phyloP scores from a whole-genome alignment of 2,888 invertebrate species.

The Lobophora halterata region DNA sequence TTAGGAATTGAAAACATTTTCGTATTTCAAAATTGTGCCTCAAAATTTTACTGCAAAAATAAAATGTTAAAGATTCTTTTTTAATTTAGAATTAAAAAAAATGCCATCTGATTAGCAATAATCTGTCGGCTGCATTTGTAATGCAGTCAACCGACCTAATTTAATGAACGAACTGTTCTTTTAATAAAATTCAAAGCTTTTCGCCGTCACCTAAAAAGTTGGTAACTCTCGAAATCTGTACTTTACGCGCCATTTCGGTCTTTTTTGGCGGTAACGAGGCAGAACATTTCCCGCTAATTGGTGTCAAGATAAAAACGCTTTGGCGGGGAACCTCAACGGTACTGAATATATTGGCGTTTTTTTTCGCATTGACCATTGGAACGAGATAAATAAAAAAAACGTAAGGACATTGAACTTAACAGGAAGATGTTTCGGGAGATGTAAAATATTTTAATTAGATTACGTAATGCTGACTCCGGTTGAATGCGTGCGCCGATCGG shows the following conservation, averaged over 20 bases:
- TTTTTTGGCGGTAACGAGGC: slow-evolving; percentile 20
- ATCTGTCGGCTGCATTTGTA: too few species aligned
- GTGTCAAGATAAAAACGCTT: slow-evolving; percentile 40
- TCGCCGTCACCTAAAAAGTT: slow-evolving; percentile 9
- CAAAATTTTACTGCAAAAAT: too few species aligned
- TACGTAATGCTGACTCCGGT: slow-evolving; percentile 6
- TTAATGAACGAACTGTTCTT: not conserved
- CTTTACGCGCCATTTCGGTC: slow-evolving; percentile 16
- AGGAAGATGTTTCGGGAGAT: slow-evolving; percentile 30
- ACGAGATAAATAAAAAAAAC: slow-evolving; percentile 27
- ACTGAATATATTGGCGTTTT: slow-evolving; percentile 29
- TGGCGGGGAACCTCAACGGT: slow-evolving; percentile 34
- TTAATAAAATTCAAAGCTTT: slow-evolving; percentile 1
- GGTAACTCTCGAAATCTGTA: slow-evolving; percentile 14
- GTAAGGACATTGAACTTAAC: slow-evolving; percentile 34
- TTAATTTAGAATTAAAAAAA: too few species aligned
- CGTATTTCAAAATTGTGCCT: too few species aligned
- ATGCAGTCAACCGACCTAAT: slow-evolving; percentile 1
- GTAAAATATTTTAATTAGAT: slow-evolving; percentile 7
- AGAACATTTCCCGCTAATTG: slow-evolving; percentile 46
- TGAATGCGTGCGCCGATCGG: not conserved
- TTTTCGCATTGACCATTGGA: slow-evolving; percentile 35
- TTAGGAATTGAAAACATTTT: too few species aligned
- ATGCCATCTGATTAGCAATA: too few species aligned
- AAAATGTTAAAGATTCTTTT: too few species aligned